These are phyloP conservation scores for Tiphia femorata DNA, from an alignment of 2,888 invertebrate genomes.

Conservation along the genomic window DNA sequence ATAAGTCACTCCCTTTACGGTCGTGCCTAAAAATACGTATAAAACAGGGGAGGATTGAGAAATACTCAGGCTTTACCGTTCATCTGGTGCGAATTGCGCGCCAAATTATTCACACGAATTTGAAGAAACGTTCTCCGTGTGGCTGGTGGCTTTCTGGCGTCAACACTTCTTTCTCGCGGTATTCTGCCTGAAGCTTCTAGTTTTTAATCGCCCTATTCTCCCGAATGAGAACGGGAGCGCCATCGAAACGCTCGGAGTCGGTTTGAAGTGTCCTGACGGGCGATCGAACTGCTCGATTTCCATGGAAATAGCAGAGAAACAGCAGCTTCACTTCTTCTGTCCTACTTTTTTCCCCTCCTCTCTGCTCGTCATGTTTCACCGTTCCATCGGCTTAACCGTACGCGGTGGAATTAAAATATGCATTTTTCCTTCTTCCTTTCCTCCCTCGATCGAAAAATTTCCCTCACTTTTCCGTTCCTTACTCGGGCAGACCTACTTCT, in stretches of 20 bases:
- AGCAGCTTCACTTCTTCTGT: slow-evolving; percentile 9
- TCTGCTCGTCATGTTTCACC: slow-evolving; percentile 1
- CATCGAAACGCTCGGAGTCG: slow-evolving; percentile 34
- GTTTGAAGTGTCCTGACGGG: slow-evolving; percentile 25
- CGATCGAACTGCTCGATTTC: slow-evolving; percentile 42
- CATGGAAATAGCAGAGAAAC: slow-evolving; percentile 42
- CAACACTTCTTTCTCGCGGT: not conserved
- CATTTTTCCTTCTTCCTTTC: slow-evolving; percentile 16
- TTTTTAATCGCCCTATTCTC: slow-evolving; percentile 12
- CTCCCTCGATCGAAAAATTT: not conserved
- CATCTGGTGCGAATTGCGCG: too few species aligned
- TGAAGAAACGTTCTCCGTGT: too few species aligned
- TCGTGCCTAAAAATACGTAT: too few species aligned
- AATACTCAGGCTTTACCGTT: too few species aligned
- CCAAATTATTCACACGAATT: too few species aligned
- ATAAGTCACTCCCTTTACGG: too few species aligned
- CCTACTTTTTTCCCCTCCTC: slow-evolving; percentile 1
- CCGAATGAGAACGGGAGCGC: slow-evolving; percentile 27
- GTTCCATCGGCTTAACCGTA: too few species aligned
- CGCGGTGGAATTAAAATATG: too few species aligned
- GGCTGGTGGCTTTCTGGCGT: not conserved
- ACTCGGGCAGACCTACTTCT: too few species aligned
- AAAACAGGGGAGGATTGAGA: too few species aligned
- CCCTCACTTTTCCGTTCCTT: not conserved
- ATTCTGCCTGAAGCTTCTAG: too few species aligned